Conservation (phyloP, 2,113 vertebrate genomes). For the Gallinago media region DNA sequence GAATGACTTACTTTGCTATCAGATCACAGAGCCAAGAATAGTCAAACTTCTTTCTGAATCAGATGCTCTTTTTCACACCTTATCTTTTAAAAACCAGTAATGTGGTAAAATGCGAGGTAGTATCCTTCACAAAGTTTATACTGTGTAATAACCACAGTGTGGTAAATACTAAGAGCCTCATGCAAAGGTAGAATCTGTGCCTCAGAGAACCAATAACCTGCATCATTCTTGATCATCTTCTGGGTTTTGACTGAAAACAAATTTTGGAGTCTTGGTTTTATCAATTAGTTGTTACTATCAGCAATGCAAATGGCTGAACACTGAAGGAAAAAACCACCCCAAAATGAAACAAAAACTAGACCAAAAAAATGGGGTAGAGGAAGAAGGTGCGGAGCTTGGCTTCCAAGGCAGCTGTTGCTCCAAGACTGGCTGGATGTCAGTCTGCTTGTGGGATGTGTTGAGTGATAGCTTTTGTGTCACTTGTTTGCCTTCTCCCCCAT, state of each 20-base stretch:
- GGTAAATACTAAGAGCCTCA: background rate
- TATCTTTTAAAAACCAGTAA: background rate
- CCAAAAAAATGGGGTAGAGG: background rate
- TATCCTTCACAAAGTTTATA: background rate
- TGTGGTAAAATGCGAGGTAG: background rate
- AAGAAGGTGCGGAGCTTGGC: background rate
- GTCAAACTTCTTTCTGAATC: background rate
- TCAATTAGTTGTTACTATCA: background rate
- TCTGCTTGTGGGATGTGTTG: background rate
- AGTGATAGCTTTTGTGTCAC: background rate
- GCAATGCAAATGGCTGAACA: background rate
- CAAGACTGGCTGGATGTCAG: background rate
- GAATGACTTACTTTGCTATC: background rate
- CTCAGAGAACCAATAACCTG: background rate
- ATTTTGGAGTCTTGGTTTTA: background rate
- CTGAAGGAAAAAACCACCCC: background rate
- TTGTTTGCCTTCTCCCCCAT: background rate
- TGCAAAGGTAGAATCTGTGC: background rate
- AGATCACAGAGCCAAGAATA: background rate
- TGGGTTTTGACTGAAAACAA: background rate
- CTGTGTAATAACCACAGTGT: background rate
- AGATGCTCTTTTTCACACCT: accelerated
- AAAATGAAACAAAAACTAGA: background rate
- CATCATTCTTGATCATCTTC: background rate
- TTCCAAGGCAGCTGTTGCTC: background rate